phyloP scores from a whole-genome alignment of 2,888 invertebrate species.

The Leptopilina myrica region DNA sequence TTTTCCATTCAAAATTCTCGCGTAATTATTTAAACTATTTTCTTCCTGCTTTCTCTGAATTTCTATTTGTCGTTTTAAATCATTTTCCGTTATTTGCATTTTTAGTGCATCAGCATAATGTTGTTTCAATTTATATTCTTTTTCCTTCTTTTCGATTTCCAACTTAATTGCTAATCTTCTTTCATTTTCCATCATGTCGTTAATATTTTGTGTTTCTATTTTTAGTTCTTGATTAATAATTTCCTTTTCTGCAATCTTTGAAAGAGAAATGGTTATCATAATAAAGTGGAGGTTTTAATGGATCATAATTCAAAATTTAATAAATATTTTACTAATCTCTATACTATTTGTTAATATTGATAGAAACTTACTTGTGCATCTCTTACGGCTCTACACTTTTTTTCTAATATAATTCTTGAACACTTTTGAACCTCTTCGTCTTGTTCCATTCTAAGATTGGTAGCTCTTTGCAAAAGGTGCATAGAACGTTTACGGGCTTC shows the following conservation, averaged over 20 bases:
- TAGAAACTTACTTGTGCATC: constrained; percentile 84
- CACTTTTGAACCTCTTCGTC: constrained; percentile 84
- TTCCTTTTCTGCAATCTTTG: constrained; percentile 73
- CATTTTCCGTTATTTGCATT: constrained; percentile 79
- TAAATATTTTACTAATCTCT: too few relatives aligned
- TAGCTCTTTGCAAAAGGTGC: constrained; percentile 78
- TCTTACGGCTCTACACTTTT: constrained; percentile 90
- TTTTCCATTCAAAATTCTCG: constrained; percentile 82
- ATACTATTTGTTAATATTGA: too few relatives aligned
- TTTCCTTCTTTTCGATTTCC: constrained; percentile 80
- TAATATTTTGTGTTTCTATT: constrained; percentile 78
- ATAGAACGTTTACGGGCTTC: constrained; percentile 78
- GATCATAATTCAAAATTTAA: too few relatives aligned
- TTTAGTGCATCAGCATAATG: constrained; percentile 81
- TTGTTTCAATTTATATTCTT: constrained; percentile 74
- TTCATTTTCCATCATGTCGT: constrained; percentile 85
- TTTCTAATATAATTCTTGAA: constrained; percentile 88
- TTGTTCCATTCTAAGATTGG: constrained; percentile 79
- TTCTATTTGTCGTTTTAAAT: constrained; percentile 79
- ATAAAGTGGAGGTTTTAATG: neutral
- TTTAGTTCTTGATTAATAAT: constrained; percentile 72
- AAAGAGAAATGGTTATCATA: constrained; percentile 15
- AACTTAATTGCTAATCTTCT: constrained; percentile 79
- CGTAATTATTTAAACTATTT: constrained; percentile 81
- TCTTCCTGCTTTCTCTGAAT: constrained; percentile 85